Evolutionary conservation across 2,113 vertebrate species (phyloP).

Genomic region (Hippopotamus amphibius): DNA sequence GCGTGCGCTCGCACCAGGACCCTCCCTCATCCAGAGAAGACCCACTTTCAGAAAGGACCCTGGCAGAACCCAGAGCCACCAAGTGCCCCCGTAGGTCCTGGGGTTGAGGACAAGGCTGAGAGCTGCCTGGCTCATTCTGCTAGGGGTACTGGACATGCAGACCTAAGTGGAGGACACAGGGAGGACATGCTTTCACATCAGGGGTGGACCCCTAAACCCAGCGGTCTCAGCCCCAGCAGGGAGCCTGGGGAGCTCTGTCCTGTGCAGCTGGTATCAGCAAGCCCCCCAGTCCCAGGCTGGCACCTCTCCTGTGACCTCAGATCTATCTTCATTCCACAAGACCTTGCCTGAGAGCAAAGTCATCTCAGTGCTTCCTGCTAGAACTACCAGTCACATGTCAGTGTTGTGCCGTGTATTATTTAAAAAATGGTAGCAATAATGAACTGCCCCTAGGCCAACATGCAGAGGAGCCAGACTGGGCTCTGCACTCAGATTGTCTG

Average conservation of each 20-base stretch:
- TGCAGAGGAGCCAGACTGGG: background rate
- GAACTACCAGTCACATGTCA: background rate
- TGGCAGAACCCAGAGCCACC: accelerated
- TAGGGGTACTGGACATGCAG: background rate
- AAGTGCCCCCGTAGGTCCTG: background rate
- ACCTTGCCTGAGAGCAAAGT: background rate
- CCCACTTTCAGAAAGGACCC: background rate
- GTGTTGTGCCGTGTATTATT: background rate
- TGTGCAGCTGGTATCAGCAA: background rate
- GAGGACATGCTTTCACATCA: background rate
- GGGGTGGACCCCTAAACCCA: background rate
- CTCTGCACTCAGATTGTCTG: background rate
- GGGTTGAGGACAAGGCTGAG: background rate
- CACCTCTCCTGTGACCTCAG: background rate
- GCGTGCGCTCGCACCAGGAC: background rate
- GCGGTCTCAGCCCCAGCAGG: background rate
- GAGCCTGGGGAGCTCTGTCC: background rate
- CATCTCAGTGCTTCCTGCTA: background rate
- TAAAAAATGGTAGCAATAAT: background rate
- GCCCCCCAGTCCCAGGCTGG: background rate
- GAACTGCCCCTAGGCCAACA: background rate
- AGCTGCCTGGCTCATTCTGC: background rate
- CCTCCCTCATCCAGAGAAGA: background rate
- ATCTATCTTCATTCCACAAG: background rate
- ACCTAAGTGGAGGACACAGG: background rate